A percentile compares a stretch with the other conserved stretches of the same genome.
phyloP scores from a whole-genome alignment of 2,888 invertebrate species.

The Lathronympha strigana region DNA sequence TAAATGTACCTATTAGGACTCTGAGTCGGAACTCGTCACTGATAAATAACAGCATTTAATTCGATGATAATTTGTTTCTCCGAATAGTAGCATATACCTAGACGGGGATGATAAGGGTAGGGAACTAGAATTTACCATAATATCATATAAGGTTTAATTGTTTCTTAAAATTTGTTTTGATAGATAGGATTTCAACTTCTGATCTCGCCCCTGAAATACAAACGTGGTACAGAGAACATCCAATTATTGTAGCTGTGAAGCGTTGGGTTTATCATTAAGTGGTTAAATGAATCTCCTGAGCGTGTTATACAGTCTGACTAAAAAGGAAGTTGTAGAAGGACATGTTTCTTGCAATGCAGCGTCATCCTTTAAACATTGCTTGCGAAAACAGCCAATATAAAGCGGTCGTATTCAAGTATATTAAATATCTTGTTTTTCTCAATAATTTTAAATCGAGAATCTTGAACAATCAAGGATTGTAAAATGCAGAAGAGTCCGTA shows the following conservation, averaged over 20 bases:
- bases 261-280: conserved; percentile 7
- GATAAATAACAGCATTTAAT: no score
- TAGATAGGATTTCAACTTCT: neutral
- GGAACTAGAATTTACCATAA: no score
- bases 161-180: no score
- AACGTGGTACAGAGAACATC: neutral
- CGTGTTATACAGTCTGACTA: conserved; percentile 23
- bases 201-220: neutral
- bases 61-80: no score
- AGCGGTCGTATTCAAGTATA: conserved; percentile 24
- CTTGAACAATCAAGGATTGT: neutral
- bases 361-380: conserved; percentile 23
- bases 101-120: no score
- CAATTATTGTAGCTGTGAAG: neutral
- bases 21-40: no score
- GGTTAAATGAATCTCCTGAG: conserved; percentile 10
- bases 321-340: conserved; percentile 32
- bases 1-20: neutral
- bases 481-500: neutral
- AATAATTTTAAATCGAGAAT: conserved; percentile 1
- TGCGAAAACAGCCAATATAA: conserved; percentile 22
- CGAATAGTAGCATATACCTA: no score
- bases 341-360: conserved; percentile 11
- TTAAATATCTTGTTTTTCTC: conserved; percentile 17
- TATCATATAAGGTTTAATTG: no score